Evolutionary conservation across 2,888 invertebrate genomes (phyloP), one percentile per base, ranked within the genome.

Genomic region (Parascotia fuliginaria): DNA sequence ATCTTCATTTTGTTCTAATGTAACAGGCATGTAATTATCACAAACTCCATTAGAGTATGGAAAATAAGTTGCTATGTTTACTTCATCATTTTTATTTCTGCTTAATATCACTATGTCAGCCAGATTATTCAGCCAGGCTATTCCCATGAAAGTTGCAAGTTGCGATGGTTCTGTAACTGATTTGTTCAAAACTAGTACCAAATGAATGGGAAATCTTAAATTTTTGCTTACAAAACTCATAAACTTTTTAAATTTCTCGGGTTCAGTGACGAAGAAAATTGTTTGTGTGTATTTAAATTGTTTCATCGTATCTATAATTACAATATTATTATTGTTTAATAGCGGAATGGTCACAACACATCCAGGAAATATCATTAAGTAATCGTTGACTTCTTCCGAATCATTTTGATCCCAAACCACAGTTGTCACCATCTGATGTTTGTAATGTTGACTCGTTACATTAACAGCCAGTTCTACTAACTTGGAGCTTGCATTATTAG

Each of bases 71-170:
- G 72, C 66, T 1, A 80, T 9, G 3, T 46, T 56, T 5, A 78
- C 54, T 41, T 62, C 55, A 5, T 59, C 13, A 13, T 31, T 33
- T 3, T 46, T 15, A 34, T 59, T 51, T 19, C 38, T 41, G 42
- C 65, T 76, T 42, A 85, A 24, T 36, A 82, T 55, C 9, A 84
- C 55, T 16, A 87, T 63, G 38, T 86, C 74, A n/a, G 69, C 62
- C 6, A 84, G 57, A 45, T 83, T 81, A 54, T 76, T 72, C 12
- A 73, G 55, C 76, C 78, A 79, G 4, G 85, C 75, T 24, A 55
- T 57, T 64, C 76, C 56, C 13, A 74, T 81, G 9, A 70, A 61
- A 32, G 52, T 45, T 27, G 42, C 38, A 33, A 76, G 12, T 24
- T 68, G 54, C 24, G 45, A 6, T 38, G 1, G 14, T 5, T 55